phyloP scores from a whole-genome alignment of 2,888 invertebrate genomes.

The Empis stercorea region DNA sequence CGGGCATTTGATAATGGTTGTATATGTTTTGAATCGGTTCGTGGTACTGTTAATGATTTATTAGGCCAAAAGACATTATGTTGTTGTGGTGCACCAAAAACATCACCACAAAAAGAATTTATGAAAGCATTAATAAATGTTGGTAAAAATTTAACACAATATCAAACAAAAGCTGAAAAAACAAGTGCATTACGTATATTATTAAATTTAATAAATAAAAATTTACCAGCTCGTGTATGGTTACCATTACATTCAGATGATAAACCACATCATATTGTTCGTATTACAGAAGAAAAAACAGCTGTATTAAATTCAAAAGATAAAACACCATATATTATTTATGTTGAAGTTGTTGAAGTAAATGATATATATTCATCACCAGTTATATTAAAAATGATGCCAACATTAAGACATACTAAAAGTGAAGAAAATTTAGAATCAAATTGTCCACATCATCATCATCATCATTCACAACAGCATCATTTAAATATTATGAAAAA shows the following conservation, averaged over 20 bases:
- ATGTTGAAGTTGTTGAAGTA: slow-evolving; percentile 89
- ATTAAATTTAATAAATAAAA: slow-evolving; percentile 84
- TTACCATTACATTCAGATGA: slow-evolving; percentile 73
- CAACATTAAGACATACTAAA: slow-evolving; percentile 77
- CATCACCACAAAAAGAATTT: slow-evolving; percentile 75
- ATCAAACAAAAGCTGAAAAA: slow-evolving; percentile 81
- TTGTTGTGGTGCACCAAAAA: slow-evolving; percentile 66
- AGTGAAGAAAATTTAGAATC: slow-evolving; percentile 80
- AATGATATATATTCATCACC: slow-evolving; percentile 71
- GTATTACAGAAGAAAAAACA: slow-evolving; percentile 94
- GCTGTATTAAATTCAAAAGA: slow-evolving; percentile 95
- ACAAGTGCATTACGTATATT: slow-evolving; percentile 87
- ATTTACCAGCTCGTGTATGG: slow-evolving; percentile 97
- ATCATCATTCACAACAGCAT: slow-evolving; percentile 19
- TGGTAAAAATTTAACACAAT: slow-evolving; percentile 66
- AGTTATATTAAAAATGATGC: slow-evolving; percentile 79
- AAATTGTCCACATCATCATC: slow-evolving; percentile 13
- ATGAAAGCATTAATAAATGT: slow-evolving; percentile 77
- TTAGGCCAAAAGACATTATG: slow-evolving; percentile 66
- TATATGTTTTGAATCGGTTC: slow-evolving; percentile 75
- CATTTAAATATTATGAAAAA: slow-evolving; percentile 10
- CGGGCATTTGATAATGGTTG: slow-evolving; percentile 96
- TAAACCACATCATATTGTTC: slow-evolving; percentile 80
- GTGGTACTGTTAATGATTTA: slow-evolving; percentile 63
- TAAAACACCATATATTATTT: slow-evolving; percentile 89